A percentile compares a stretch with the other conserved stretches of the same genome.
Conservation (phyloP, 1,140 invertebrate genomes). For the Probaryconus sp. region DNA sequence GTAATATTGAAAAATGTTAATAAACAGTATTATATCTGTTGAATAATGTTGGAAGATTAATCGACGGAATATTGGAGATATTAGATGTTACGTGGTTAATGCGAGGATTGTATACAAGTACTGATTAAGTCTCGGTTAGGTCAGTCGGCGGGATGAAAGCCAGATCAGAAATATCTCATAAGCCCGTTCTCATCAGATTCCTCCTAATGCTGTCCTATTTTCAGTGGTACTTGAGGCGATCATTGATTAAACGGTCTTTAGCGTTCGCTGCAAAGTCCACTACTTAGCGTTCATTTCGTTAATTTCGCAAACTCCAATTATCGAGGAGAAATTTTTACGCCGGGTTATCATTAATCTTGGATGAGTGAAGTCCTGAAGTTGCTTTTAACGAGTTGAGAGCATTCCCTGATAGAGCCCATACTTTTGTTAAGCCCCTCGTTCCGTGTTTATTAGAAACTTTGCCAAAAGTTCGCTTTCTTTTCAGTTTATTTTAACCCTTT, state of each 20-base stretch:
- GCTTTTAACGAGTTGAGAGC: slow-evolving; percentile 37
- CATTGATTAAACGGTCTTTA: slow-evolving; percentile 53
- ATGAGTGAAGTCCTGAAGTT: slow-evolving; percentile 45
- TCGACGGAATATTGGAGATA: too few species aligned
- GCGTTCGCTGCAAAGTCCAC: slow-evolving; percentile 23
- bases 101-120: too few species aligned
- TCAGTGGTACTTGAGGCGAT: too few species aligned
- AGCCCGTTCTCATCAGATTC: slow-evolving; percentile 31
- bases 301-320: slow-evolving; percentile 58
- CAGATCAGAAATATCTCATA: slow-evolving; percentile 2
- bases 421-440: slow-evolving; percentile 46
- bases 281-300: slow-evolving; percentile 54
- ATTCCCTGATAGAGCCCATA: slow-evolving; percentile 36
- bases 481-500: slow-evolving; percentile 42
- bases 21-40: too few species aligned
- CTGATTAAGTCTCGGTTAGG: too few species aligned
- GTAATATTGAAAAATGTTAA: too few species aligned
- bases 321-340: slow-evolving; percentile 52
- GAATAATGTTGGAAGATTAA: too few species aligned
- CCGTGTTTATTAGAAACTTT: slow-evolving; percentile 55
- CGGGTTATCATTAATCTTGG: slow-evolving; percentile 59
- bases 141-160: too few species aligned
- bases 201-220: too few species aligned
- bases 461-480: slow-evolving; percentile 30
- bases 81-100: too few species aligned